Evolutionary conservation across 2,888 invertebrate genomes (phyloP), one percentile per base, ranked within the genome.

Genomic region (Platynereis dumerilii): DNA sequence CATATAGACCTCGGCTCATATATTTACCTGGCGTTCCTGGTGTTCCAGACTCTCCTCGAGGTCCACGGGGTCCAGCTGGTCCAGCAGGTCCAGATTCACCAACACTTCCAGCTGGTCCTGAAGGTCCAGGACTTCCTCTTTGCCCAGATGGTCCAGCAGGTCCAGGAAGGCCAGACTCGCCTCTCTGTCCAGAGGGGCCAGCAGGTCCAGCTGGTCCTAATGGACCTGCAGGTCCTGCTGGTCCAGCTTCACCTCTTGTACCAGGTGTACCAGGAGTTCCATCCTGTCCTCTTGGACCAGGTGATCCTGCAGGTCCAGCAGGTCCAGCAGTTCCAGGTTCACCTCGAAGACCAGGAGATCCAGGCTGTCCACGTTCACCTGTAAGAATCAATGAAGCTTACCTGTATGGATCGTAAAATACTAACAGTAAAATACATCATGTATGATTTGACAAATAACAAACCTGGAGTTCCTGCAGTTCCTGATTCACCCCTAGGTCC

Each of bases 161-260:
- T 48, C 74, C 73, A 12, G 24, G 29, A 20, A 60, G 48, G 2
- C 72, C 71, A 57, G 54, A 20, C 29, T 57, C 67, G 17, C 71
- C 71, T 1, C 24, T 15, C n/a, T 53, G 20, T 29, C 71, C 71
- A 24, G 20, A 26, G 2, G 53, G 39, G 27, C 72, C 72, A 28
- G 68, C 24, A 24, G 55, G 48, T 42, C 72, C 72, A 28, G 48
- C 55, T 92, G 5, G 88, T 83, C 26, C 66, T 20, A n/a, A 20
- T 5, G 48, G 48, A n/a, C 48, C 48, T 12, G 48, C n/a, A 12
- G 48, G 48, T 48, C 48, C 48, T 48, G 48, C 17, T 10, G 26
- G 28, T 55, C 26, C 67, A 20, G 54, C 2, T n/a, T 22, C 34
- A 39, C 70, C 70, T 27, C 52, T 29, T 53, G 39, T 26, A n/a